Conservation (phyloP, 2,113 vertebrate species). For the Onychostruthus taczanowskii region DNA sequence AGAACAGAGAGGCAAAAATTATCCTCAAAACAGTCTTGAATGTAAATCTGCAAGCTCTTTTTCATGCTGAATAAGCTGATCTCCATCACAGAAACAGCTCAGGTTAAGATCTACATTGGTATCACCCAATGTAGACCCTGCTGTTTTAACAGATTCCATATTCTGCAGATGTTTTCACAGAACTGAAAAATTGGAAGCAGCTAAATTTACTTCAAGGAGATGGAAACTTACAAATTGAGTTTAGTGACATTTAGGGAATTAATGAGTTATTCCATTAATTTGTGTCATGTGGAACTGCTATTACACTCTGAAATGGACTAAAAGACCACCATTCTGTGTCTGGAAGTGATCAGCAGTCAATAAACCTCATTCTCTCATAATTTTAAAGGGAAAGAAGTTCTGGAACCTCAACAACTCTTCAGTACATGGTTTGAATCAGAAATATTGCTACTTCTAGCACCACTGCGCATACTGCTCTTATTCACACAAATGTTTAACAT, state of each 20-base stretch:
- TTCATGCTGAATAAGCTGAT: neutral
- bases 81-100: neutral
- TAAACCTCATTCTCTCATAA: slow-evolving; percentile 34
- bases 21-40: neutral
- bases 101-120: neutral
- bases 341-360: slow-evolving; percentile 49
- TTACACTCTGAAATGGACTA: neutral
- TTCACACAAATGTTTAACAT: slow-evolving; percentile 43
- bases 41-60: neutral
- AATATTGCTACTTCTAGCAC: slow-evolving; percentile 24
- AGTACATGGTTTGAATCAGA: slow-evolving; percentile 51
- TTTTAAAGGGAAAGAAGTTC: slow-evolving; percentile 38
- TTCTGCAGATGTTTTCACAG: neutral
- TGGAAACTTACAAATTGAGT: slow-evolving; percentile 2
- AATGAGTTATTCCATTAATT: slow-evolving; percentile 43
- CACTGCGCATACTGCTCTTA: slow-evolving; percentile 52
- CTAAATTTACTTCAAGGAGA: slow-evolving; percentile 3
- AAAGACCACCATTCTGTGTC: neutral
- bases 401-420: slow-evolving; percentile 35
- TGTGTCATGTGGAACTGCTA: neutral
- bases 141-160: neutral
- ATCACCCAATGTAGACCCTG: neutral
- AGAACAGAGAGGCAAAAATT: neutral
- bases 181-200: slow-evolving; percentile 6
- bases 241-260: slow-evolving; percentile 26